phyloP scores from a whole-genome alignment of 2,888 invertebrate species.

The Drosophila diplacantha region DNA sequence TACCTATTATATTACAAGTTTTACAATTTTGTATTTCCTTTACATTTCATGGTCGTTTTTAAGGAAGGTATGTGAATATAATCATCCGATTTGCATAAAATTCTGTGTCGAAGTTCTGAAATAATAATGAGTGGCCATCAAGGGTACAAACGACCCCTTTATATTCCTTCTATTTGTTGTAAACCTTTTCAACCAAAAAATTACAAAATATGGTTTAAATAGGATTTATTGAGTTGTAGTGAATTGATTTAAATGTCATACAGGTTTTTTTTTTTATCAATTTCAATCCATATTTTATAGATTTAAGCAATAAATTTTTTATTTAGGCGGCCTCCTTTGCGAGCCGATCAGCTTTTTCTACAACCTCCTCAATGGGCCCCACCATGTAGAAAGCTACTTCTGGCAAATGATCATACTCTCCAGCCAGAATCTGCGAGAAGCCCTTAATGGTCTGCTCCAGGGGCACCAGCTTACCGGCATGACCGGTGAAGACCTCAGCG shows the following conservation, averaged over 20 bases:
- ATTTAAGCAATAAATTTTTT: constrained; percentile 13
- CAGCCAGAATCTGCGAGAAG: constrained; percentile 89
- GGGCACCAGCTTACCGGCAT: constrained; percentile 92
- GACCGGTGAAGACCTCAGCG: constrained; percentile 96
- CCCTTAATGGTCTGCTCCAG: constrained; percentile 92
- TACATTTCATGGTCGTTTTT: no score
- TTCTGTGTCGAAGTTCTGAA: no score
- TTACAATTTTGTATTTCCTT: no score
- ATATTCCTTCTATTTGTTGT: background rate
- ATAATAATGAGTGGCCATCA: no score
- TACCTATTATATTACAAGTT: no score
- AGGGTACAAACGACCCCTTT: no score
- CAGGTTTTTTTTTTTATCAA: constrained; percentile 37
- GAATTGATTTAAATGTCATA: constrained; percentile 24
- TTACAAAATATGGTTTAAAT: constrained; percentile 22
- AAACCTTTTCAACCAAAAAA: background rate
- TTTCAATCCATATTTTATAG: constrained; percentile 52
- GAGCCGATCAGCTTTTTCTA: constrained; percentile 85
- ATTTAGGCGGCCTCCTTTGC: constrained; percentile 71
- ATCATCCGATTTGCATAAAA: no score
- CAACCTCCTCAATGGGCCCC: constrained; percentile 93
- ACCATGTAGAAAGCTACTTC: constrained; percentile 99
- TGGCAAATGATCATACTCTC: constrained; percentile 93
- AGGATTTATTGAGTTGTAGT: constrained; percentile 37
- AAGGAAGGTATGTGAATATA: no score